Base-by-base conservation (phyloP, 2,113 vertebrate species). In the Tringa solitaria region DNA sequence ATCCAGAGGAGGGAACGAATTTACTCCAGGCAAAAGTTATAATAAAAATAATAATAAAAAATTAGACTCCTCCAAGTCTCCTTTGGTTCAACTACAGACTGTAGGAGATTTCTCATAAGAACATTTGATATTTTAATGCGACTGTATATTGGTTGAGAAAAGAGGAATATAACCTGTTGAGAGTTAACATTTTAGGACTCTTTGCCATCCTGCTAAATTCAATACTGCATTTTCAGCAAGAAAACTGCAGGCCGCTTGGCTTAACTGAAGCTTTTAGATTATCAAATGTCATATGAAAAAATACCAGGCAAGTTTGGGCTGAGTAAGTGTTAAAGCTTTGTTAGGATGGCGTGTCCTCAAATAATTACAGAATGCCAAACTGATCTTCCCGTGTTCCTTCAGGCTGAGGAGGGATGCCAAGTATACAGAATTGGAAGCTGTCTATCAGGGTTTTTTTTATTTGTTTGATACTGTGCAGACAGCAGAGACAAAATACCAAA, bases 401-500 rank as follows among this genome's bases (percentile, higher is more conserved):
- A 90, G 95, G 95, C 80, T 87, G 77, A 95, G 85, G 69, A 68
- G 63, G 69, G 83, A 83, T 94, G 93, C 94, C 89, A 96, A 93
- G 63, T 89, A 73, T 89, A 89, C 74, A 76, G 77, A 95, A 77
- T 48, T 95, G 96, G 96, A 96, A 95, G 70, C 77, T 76, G 89
- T 89, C 95, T 97, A 50, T 92, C 86, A 79, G 87, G 32, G 21
- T 0, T 74, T 21, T 21, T 37, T 84, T 84, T 76, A 92, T 89
- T 95, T 92, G 81, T 50, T 85, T 94, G 91, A 95, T 91, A 91
- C 76, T 96, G 83, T 84, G 90, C 91, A 97, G 93, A 93, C 87
- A 96, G 87, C 84, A 83, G 84, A 96, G 89, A 94, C 77, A 89
- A 92, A 95, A 93, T 93, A 95, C 94, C 89, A 95, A 86, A 97